Evolutionary conservation across 2,888 invertebrate species (phyloP).

Genomic region (Anagyrus pseudococci): DNA sequence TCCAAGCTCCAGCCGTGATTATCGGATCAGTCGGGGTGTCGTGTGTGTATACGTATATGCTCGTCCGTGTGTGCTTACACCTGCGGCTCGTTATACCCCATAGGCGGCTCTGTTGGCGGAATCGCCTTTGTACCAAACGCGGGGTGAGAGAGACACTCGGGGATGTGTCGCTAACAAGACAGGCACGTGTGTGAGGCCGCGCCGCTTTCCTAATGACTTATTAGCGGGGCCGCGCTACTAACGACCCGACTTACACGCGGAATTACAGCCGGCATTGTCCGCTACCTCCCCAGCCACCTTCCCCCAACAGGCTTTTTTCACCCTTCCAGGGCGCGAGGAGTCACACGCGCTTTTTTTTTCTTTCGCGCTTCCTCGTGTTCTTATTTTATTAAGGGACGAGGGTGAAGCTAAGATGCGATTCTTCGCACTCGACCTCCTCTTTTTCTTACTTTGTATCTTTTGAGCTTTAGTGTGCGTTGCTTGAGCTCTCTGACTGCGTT

Average conservation of each 20-base stretch:
- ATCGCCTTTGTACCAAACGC: slow-evolving; percentile 13
- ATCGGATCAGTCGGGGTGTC: slow-evolving; percentile 33
- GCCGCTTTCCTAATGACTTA: slow-evolving; percentile 58
- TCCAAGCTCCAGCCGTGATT: slow-evolving; percentile 29
- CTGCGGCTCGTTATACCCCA: background rate
- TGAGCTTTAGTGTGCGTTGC: too few relatives aligned
- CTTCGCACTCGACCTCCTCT: background rate
- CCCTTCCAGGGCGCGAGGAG: background rate
- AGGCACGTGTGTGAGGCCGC: slow-evolving; percentile 35
- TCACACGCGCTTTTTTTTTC: slow-evolving; percentile 8
- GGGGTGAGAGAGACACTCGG: slow-evolving; percentile 24
- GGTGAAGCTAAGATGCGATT: background rate
- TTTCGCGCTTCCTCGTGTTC: background rate
- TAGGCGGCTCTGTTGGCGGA: background rate
- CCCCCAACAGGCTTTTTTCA: background rate
- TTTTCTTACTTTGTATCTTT: background rate
- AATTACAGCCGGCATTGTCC: slow-evolving; percentile 14
- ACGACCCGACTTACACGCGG: slow-evolving; percentile 41
- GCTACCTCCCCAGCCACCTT: too few relatives aligned
- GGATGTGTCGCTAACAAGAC: slow-evolving; percentile 62
- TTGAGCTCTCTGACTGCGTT: too few relatives aligned
- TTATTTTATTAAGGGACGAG: background rate
- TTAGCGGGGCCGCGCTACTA: slow-evolving; percentile 55
- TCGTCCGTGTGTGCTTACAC: background rate
- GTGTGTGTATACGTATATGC: background rate